Evolutionary conservation across 2,888 invertebrate species (phyloP).

Genomic region (Crossocerus cetratus): DNA sequence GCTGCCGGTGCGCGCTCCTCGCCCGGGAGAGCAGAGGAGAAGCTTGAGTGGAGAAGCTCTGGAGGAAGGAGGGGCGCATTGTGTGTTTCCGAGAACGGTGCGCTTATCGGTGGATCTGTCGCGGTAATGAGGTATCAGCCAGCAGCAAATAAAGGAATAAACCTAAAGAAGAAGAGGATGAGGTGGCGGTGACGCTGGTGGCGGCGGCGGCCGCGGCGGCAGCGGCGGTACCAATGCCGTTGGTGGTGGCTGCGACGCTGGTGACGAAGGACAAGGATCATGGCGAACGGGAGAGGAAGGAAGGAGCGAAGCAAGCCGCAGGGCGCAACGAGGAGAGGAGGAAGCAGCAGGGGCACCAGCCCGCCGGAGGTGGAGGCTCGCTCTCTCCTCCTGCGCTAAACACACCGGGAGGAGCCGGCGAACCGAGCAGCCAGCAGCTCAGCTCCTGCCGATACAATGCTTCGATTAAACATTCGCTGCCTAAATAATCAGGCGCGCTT

Average conservation of each 20-base stretch:
- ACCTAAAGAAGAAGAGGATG: constrained; percentile 31
- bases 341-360: constrained; percentile 38
- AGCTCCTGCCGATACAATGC: constrained; percentile 72
- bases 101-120: constrained; percentile 77
- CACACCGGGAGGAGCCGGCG: constrained; percentile 54
- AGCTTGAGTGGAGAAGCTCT: constrained; percentile 11
- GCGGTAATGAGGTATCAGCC: constrained; percentile 77
- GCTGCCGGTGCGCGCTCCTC: not conserved
- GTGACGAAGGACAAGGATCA: constrained; percentile 13
- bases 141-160: constrained; percentile 75
- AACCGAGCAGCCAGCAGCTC: constrained; percentile 44
- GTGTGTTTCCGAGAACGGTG: constrained; percentile 76
- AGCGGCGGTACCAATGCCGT: constrained; percentile 20
- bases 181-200: constrained; percentile 45
- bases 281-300: constrained; percentile 25
- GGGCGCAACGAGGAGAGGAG: constrained; percentile 16
- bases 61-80: constrained; percentile 70
- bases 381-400: constrained; percentile 43
- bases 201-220: constrained; percentile 31
- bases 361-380: constrained; percentile 36
- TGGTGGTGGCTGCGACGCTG: constrained; percentile 13
- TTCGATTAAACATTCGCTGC: constrained; percentile 77
- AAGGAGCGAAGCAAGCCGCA: constrained; percentile 9
- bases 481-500: constrained; percentile 75
- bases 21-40: constrained; percentile 2